A percentile compares a stretch with the other conserved stretches of the same genome.
Conservation (phyloP, 2,113 vertebrate genomes). For the Strigops habroptila region DNA sequence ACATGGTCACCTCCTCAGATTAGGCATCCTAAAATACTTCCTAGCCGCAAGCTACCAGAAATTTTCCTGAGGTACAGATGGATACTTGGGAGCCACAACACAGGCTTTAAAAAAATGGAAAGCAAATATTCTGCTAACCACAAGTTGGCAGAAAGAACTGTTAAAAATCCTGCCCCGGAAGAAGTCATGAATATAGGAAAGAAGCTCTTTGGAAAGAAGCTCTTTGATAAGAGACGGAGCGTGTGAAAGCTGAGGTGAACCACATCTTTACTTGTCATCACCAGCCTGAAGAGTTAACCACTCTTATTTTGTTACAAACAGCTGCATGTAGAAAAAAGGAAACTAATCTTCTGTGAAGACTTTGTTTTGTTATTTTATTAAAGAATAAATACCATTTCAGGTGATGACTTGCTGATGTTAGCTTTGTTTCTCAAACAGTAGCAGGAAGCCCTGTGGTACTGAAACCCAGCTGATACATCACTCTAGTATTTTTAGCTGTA, state of each 20-base stretch:
- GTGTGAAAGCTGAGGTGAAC: background rate
- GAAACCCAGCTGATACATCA: background rate
- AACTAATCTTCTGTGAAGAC: background rate
- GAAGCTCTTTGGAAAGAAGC: background rate
- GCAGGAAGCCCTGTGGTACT: background rate
- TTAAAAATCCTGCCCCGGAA: background rate
- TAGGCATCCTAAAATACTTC: background rate
- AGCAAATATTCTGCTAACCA: background rate
- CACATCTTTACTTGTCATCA: background rate
- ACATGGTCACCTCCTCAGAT: background rate
- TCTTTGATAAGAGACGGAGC: background rate
- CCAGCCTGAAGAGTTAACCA: background rate
- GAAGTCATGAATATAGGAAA: conserved; percentile 4
- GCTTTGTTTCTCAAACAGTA: background rate
- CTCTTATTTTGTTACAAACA: background rate
- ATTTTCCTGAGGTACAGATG: background rate
- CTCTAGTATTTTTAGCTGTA: background rate
- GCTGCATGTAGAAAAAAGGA: background rate
- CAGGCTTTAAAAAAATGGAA: background rate
- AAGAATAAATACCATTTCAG: background rate
- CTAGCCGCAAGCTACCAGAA: background rate
- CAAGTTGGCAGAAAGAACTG: conserved; percentile 2
- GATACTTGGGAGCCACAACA: background rate
- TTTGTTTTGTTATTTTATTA: background rate
- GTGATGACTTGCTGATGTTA: background rate